Percentiles rank a stretch among this genome's conserved stretches.
Evolutionary conservation across 2,797 vertebrate species (phyloP).

Genomic region (Netta rufina): DNA sequence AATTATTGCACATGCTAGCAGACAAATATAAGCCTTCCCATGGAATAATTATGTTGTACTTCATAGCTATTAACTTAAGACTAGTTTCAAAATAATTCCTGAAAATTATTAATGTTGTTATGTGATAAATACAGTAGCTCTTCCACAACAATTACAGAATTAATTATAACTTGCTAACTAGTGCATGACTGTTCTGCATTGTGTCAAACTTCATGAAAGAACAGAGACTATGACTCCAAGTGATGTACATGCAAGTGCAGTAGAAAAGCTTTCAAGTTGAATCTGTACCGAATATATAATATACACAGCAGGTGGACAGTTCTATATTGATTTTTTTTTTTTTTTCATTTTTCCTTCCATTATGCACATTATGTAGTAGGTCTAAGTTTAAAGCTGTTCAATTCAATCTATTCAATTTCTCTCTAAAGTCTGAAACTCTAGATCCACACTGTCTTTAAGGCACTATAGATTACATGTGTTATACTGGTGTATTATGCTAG

Average conservation of each 20-base stretch:
- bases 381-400: neutral
- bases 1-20: too few species aligned
- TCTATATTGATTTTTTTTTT: neutral
- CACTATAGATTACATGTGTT: neutral
- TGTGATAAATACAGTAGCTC: too few species aligned
- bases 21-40: too few species aligned
- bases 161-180: constrained; percentile 4
- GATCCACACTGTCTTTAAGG: neutral
- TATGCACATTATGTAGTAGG: neutral
- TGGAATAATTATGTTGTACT: too few species aligned
- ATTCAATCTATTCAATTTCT: neutral
- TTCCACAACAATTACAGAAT: neutral
- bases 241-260: neutral
- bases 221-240: neutral
- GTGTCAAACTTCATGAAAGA: neutral
- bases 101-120: too few species aligned
- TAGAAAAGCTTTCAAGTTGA: neutral
- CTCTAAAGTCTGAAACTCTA: neutral
- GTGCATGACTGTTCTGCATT: neutral
- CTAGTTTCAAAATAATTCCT: too few species aligned
- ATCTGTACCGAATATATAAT: neutral
- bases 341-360: neutral
- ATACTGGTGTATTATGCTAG: neutral
- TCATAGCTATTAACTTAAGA: too few species aligned
- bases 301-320: neutral